phyloP scores from a whole-genome alignment of 2,888 invertebrate species.

The Stictocephala bisonia region DNA sequence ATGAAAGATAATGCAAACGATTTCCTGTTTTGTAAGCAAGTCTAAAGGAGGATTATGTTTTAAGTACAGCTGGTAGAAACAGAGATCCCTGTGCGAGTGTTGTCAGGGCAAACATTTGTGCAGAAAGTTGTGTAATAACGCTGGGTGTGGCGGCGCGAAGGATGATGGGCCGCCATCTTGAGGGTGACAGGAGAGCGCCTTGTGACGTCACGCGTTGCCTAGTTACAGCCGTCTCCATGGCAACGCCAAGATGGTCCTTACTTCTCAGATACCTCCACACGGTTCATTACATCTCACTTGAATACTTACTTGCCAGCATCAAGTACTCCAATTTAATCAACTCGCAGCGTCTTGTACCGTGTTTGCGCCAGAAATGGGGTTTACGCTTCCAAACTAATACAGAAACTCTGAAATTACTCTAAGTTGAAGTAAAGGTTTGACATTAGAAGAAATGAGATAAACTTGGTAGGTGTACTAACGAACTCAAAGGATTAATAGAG shows the following conservation, averaged over 20 bases:
- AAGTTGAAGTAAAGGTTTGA: too few species aligned
- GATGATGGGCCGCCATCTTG: slow-evolving; percentile 46
- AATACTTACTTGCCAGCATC: slow-evolving; percentile 34
- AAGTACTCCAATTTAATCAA: slow-evolving; percentile 38
- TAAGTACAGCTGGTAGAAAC: too few species aligned
- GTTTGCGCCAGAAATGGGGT: slow-evolving; percentile 22
- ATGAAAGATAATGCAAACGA: too few species aligned
- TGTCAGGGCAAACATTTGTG: not conserved
- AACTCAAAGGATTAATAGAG: too few species aligned
- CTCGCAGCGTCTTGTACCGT: slow-evolving; percentile 32
- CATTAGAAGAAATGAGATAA: too few species aligned
- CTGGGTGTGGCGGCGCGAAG: not conserved
- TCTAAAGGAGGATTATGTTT: too few species aligned
- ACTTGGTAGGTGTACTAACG: too few species aligned
- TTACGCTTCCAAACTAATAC: slow-evolving; percentile 30
- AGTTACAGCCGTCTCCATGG: slow-evolving; percentile 43
- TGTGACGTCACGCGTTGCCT: slow-evolving; percentile 45
- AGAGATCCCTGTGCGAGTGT: too few species aligned
- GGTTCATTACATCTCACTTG: slow-evolving; percentile 43
- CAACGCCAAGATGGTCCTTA: slow-evolving; percentile 43
- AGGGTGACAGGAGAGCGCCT: slow-evolving; percentile 44
- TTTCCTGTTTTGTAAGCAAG: too few species aligned
- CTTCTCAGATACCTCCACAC: slow-evolving; percentile 39
- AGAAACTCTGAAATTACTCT: slow-evolving; percentile 26
- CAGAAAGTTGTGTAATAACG: not conserved